A percentile compares a stretch with the other conserved stretches of the same genome.
phyloP scores from a whole-genome alignment of 2,797 vertebrate species.

The Lophius americanus region DNA sequence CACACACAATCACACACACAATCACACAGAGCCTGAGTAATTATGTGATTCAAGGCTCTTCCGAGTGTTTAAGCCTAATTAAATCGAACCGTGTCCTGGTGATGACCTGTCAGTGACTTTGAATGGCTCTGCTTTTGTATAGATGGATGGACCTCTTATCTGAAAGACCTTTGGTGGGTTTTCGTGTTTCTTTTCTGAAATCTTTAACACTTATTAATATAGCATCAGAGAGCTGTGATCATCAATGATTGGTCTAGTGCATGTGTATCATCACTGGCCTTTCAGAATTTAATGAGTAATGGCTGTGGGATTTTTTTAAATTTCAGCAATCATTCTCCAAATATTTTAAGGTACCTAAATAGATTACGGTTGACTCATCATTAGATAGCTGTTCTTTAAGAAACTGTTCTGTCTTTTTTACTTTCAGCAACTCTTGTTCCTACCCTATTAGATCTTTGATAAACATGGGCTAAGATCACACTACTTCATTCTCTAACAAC shows the following conservation, averaged over 20 bases:
- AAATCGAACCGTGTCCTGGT: conserved; percentile 48
- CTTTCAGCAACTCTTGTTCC: neutral
- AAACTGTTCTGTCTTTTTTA: neutral
- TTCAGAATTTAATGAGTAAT: neutral
- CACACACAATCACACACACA: conserved; percentile 7
- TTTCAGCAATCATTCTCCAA: neutral
- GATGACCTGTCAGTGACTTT: conserved; percentile 29
- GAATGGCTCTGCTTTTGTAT: conserved; percentile 26
- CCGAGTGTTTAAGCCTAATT: conserved; percentile 55
- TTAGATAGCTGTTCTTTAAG: neutral
- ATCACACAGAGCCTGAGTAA: conserved; percentile 43
- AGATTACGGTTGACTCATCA: neutral
- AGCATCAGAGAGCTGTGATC: no score
- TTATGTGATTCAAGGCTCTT: conserved; percentile 53
- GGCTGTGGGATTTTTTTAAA: neutral
- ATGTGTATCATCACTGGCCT: neutral
- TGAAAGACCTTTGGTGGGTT: conserved; percentile 31
- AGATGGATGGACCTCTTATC: conserved; percentile 14
- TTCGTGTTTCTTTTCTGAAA: conserved; percentile 26
- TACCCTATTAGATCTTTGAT: neutral
- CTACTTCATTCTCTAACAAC: conserved; percentile 5
- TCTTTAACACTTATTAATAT: neutral
- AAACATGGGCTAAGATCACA: neutral
- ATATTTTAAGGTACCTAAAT: neutral
- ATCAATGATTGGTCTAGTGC: no score